Evolutionary conservation across 1,140 invertebrate genomes (phyloP).

Genomic region (Diorhabda elongata): DNA sequence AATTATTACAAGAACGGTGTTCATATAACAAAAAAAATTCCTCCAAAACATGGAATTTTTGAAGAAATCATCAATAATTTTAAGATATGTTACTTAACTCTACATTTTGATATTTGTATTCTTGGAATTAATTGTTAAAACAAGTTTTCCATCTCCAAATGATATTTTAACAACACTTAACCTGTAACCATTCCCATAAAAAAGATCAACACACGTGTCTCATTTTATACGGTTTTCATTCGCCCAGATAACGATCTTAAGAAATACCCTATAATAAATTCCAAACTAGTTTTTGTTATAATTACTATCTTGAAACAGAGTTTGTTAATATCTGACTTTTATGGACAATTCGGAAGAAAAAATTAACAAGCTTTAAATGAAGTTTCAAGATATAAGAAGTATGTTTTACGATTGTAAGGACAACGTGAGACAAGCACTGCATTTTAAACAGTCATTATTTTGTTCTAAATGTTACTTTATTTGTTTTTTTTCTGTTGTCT

Average conservation of each 20-base stretch:
- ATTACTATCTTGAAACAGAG: background rate
- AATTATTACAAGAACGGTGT: too few species aligned
- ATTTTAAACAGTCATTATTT: background rate
- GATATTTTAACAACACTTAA: background rate
- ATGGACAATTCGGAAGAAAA: background rate
- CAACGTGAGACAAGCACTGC: background rate
- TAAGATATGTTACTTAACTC: too few species aligned
- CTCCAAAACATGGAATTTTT: too few species aligned
- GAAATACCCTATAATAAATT: background rate
- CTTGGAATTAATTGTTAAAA: too few species aligned
- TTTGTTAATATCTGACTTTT: background rate
- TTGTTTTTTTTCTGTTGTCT: too few species aligned
- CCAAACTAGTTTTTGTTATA: conserved; percentile 2
- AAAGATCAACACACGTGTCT: background rate
- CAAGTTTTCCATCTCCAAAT: too few species aligned
- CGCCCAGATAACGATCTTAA: background rate
- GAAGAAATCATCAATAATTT: too few species aligned
- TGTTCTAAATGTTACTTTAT: background rate
- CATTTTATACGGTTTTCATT: background rate
- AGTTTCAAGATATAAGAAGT: background rate
- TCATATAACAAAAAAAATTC: too few species aligned
- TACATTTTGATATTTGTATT: too few species aligned
- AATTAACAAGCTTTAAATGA: conserved; percentile 1
- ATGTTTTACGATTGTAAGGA: background rate
- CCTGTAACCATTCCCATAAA: background rate